A percentile compares a stretch with the other conserved stretches of the same genome.
phyloP scores from a whole-genome alignment of 2,113 vertebrate genomes.

The Pseudolaguvia tuberculata region DNA sequence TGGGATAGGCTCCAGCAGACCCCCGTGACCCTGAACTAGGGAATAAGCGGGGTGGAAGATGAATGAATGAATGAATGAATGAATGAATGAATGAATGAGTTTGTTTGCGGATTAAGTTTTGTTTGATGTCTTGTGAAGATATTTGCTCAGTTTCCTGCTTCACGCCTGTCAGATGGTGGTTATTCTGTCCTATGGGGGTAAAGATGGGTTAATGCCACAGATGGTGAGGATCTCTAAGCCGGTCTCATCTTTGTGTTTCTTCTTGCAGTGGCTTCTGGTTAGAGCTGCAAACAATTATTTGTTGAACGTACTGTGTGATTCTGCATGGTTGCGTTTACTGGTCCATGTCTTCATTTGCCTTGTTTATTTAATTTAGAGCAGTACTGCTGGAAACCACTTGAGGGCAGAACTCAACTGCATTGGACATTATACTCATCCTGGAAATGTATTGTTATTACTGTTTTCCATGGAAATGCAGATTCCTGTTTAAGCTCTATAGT shows the following conservation, averaged over 20 bases:
- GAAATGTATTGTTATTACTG: not conserved
- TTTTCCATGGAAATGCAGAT: not conserved
- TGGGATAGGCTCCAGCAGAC: no score
- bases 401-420: slow-evolving; percentile 53
- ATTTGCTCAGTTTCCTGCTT: not conserved
- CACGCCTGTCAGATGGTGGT: slow-evolving; percentile 32
- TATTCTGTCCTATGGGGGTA: slow-evolving; percentile 14
- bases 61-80: no score
- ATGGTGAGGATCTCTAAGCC: slow-evolving; percentile 31
- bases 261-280: slow-evolving; percentile 16
- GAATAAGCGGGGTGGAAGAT: no score
- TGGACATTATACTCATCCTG: not conserved
- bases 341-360: no score
- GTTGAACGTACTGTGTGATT: not conserved
- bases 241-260: not conserved
- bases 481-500: not conserved
- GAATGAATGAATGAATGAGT: no score
- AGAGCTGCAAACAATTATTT: not conserved
- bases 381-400: slow-evolving; percentile 54
- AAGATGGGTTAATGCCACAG: slow-evolving; percentile 26
- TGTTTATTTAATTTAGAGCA: not conserved
- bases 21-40: no score
- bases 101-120: not conserved
- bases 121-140: not conserved
- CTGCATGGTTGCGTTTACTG: not conserved